Conservation (phyloP, 2,797 vertebrate species). For the Australoheros facetus region DNA sequence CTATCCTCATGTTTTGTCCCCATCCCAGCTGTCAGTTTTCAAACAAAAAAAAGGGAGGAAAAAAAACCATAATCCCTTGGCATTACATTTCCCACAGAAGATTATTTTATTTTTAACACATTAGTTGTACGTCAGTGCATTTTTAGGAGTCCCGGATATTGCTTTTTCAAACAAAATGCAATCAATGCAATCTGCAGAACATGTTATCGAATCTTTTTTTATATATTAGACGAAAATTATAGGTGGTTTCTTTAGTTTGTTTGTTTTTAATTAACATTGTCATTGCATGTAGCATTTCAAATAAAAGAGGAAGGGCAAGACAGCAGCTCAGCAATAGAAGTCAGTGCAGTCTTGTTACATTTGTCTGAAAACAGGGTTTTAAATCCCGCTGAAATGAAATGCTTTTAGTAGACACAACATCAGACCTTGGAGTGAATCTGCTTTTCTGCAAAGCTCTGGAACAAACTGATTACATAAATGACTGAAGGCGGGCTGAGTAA, state of each 20-base stretch:
- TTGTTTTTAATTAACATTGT: neutral
- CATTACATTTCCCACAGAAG: neutral
- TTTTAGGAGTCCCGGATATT: neutral
- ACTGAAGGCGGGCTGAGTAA: conserved; percentile 38
- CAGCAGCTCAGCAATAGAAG: neutral
- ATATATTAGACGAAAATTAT: neutral
- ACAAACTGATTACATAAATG: conserved; percentile 67
- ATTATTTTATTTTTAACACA: conserved; percentile 12
- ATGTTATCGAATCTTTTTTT: neutral
- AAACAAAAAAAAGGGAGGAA: neutral
- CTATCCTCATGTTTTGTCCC: neutral
- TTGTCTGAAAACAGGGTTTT: conserved; percentile 21
- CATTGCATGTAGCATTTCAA: conserved; percentile 3
- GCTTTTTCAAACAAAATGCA: neutral
- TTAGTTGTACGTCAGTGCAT: neutral
- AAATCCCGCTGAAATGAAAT: conserved; percentile 38
- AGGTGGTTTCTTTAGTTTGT: neutral
- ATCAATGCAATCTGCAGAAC: neutral
- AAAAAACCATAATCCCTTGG: neutral
- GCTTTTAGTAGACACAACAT: conserved; percentile 35
- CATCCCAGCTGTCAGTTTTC: neutral
- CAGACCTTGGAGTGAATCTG: conserved; percentile 4
- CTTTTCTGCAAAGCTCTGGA: conserved; percentile 51
- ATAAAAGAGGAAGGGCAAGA: neutral
- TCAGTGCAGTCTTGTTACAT: neutral